Base-by-base conservation (phyloP, 2,797 vertebrate genomes). In the Gymnothorax javanicus region DNA sequence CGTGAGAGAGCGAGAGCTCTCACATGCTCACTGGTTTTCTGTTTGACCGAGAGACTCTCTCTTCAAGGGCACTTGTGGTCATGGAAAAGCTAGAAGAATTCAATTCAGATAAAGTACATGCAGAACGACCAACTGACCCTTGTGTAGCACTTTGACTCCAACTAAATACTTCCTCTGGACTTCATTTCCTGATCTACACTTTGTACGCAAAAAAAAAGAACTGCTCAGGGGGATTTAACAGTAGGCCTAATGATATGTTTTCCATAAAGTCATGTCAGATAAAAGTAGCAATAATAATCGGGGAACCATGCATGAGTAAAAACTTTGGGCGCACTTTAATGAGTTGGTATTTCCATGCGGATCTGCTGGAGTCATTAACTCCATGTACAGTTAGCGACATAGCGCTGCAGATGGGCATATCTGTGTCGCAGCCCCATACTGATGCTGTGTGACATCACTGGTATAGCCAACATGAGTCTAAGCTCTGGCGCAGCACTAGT, bases 361-460 rank as follows among this genome's bases (percentile, higher is more conserved):
- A 54, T 79, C 73, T 75, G 73, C 17, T 75, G 73, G 73, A 75
- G 27, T 79, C 75, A 79, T 79, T 50, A 79, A 56, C 20, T 54
- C 2, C 20, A n/a, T 79, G 75, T n/a, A 54, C 43, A 54, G 50
- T 79, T 43, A 52, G 52, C n/a, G 7, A 54, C 23, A 17, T 20
- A 23, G 75, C 15, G 8, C 7, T 54, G 15, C 23, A 23, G 50
- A 79, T 23, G 7, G 7, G 75, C 17, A 54, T 50, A 56, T 75
- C 73, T 33, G 15, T 50, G 33, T 25, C 4, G 33, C 17, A 17
- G 73, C 12, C 6, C 12, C 33, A 75, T 9, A n/a, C n/a, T 8
- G 20, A 79, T 79, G 23, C 43, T 23, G 17, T 56, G 75, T 79
- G 75, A 79, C 20, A 52, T 79, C 50, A 9, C 73, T 75, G 73